Conservation (phyloP, 1,140 invertebrate genomes). For the Subanguina moxae region DNA sequence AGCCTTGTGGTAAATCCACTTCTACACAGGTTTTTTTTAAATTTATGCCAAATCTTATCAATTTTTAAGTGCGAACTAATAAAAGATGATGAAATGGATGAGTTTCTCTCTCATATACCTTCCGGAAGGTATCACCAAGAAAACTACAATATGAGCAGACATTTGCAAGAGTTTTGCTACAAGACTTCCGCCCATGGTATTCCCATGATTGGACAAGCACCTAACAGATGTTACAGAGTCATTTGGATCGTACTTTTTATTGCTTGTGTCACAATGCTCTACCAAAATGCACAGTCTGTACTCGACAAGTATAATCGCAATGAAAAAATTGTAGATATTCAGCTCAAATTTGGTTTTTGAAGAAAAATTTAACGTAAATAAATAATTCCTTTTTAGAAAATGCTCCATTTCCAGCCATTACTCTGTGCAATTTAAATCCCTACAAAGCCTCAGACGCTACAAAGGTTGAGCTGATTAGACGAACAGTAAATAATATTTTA, state of each 20-base stretch:
- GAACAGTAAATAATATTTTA: slow-evolving; percentile 23
- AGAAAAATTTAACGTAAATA: slow-evolving; percentile 13
- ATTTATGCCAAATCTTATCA: neutral
- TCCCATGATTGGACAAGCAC: slow-evolving; percentile 54
- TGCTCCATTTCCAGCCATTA: slow-evolving; percentile 53
- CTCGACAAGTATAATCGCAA: slow-evolving; percentile 49
- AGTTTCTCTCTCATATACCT: neutral
- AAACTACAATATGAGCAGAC: slow-evolving; percentile 40
- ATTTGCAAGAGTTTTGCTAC: slow-evolving; percentile 50
- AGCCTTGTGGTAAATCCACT: neutral
- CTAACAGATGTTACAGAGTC: slow-evolving; percentile 42
- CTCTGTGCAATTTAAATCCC: slow-evolving; percentile 52
- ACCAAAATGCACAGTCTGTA: slow-evolving; percentile 41
- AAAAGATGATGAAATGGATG: neutral
- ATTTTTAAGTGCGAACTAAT: neutral
- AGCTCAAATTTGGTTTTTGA: slow-evolving; percentile 47
- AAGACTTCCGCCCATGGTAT: slow-evolving; percentile 55
- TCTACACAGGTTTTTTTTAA: slow-evolving; percentile 3
- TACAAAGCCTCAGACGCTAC: slow-evolving; percentile 49
- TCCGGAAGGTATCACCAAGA: neutral
- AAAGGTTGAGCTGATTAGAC: slow-evolving; percentile 42
- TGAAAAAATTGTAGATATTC: slow-evolving; percentile 55
- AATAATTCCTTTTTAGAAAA: slow-evolving; percentile 15
- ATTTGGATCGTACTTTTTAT: slow-evolving; percentile 46
- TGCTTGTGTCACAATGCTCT: slow-evolving; percentile 39